Conservation (phyloP, 2,888 invertebrate species). For the Leucozona laternaria region DNA sequence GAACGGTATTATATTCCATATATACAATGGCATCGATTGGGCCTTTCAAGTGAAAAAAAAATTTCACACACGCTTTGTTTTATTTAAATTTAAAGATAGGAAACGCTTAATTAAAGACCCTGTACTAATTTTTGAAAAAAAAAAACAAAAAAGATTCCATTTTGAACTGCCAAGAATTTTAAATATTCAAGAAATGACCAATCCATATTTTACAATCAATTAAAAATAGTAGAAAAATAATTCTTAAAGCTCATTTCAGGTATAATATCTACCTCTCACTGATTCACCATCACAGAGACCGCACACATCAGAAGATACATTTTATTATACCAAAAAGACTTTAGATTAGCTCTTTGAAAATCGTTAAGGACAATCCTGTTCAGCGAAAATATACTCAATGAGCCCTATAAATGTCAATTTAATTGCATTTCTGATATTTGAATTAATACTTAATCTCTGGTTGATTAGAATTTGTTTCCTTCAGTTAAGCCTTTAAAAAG, state of each 20-base stretch:
- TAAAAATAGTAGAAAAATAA: neutral
- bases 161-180: neutral
- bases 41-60: too few species aligned
- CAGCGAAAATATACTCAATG: constrained; percentile 12
- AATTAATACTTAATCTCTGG: constrained; percentile 9
- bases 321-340: neutral
- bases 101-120: too few species aligned
- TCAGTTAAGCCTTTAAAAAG: neutral
- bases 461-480: constrained; percentile 2
- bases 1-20: too few species aligned
- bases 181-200: neutral
- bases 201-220: constrained; percentile 11
- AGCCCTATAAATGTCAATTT: constrained; percentile 21
- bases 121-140: too few species aligned
- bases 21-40: too few species aligned
- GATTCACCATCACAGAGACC: neutral
- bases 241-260: neutral
- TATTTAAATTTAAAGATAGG: too few species aligned
- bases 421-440: neutral
- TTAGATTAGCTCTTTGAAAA: neutral
- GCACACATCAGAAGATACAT: neutral
- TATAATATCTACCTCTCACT: neutral
- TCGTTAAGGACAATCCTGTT: neutral
- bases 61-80: too few species aligned
- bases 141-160: too few species aligned